Conservation (phyloP, 1,140 invertebrate species). For the Melitaea cinxia region DNA sequence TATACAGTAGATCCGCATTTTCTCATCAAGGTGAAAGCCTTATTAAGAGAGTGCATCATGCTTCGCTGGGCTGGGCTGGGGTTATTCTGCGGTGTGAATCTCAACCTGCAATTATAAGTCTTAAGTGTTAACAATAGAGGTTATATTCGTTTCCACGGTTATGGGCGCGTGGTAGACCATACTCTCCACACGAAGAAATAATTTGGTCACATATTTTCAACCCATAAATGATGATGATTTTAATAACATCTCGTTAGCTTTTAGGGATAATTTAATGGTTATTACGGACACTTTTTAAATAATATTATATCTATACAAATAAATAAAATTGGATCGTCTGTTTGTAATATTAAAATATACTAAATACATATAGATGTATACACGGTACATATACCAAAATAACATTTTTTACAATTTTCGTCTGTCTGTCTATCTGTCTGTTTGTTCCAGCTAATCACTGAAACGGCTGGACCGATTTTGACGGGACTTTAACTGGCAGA, state of each 20-base stretch:
- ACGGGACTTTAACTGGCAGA: too few relatives aligned
- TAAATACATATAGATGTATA: too few relatives aligned
- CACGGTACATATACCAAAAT: too few relatives aligned
- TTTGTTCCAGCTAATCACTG: too few relatives aligned
- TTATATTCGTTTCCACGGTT: neutral
- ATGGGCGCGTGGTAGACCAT: neutral
- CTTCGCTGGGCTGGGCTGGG: neutral
- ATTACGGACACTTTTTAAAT: neutral
- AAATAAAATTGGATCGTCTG: too few relatives aligned
- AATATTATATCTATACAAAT: too few relatives aligned
- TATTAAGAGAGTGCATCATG: slow-evolving; percentile 20
- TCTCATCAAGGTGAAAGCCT: slow-evolving; percentile 21
- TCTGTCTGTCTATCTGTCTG: too few relatives aligned
- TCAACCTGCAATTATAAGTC: neutral
- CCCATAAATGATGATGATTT: neutral
- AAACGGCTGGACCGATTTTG: too few relatives aligned
- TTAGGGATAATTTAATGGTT: neutral
- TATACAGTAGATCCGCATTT: slow-evolving; percentile 8
- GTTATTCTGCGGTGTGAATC: neutral
- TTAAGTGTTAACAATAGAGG: neutral
- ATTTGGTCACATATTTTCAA: slow-evolving; percentile 9
- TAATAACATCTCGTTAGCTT: neutral
- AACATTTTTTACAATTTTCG: too few relatives aligned
- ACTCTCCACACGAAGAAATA: neutral
- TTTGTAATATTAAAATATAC: too few relatives aligned